Conservation (phyloP, 2,113 vertebrate species). For the Oriolus oriolus region DNA sequence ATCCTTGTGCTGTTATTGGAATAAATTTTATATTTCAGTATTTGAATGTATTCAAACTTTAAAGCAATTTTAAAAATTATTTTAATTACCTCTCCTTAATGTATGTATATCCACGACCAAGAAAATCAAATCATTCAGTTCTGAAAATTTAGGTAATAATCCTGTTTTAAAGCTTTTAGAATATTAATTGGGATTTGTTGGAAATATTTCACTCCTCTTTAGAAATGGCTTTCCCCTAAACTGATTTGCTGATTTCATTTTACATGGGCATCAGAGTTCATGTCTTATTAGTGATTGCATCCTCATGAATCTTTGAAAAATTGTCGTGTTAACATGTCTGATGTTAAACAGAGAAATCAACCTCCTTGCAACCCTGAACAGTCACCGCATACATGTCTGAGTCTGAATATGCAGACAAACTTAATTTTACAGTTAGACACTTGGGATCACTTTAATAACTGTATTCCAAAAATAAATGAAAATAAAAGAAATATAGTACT, state of each 20-base stretch:
- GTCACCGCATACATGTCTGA: background rate
- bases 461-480: background rate
- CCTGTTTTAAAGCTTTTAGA: background rate
- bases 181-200: background rate
- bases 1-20: background rate
- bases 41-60: background rate
- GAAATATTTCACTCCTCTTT: background rate
- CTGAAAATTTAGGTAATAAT: background rate
- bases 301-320: constrained; percentile 41
- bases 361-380: constrained; percentile 1
- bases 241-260: background rate
- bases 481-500: background rate
- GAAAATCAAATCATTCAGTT: background rate
- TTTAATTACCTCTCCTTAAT: background rate
- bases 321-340: constrained; percentile 13
- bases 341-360: constrained; percentile 35
- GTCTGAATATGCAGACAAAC: background rate
- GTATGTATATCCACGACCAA: background rate
- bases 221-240: background rate
- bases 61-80: background rate
- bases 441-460: background rate
- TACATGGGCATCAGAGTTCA: background rate
- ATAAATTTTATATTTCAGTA: background rate
- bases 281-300: background rate
- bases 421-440: background rate